Evolutionary conservation across 2,113 vertebrate genomes (phyloP), one percentile per base, ranked within the genome.

Genomic region (Balaeniceps rex): DNA sequence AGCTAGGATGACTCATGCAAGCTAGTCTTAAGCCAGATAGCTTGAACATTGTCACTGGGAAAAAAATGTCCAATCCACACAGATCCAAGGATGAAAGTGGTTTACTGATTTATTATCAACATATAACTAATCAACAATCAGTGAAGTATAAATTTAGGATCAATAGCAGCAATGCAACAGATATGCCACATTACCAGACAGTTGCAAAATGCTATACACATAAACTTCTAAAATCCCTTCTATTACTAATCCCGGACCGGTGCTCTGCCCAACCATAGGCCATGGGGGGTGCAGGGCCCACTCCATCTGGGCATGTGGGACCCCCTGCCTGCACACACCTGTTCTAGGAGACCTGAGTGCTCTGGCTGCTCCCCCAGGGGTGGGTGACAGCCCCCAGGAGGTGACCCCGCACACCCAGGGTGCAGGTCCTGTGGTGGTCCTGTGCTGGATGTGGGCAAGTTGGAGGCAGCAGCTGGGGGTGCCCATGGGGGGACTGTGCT

Each of bases 331-430:
- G 26, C n/a, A 44, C 26, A 74, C 15, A 33, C 2, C 16, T 65
- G n/a, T 10, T 29, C 14, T 13, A 38, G 47, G 31, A 75, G 51
- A 76, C 19, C 33, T 22, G 28, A 40, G 24, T 38, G 21, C 17
- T 19, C 66, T 47, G 65, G 36, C 19, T 54, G 36, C 54, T 28
- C 46, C 34, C 14, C 31, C 28, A 60, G 64, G 40, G 25, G 4
- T 16, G 14, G 14, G 5, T 34, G 7, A 34, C 7, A 54, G 49
- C 29, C 11, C 4, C 17, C 6, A 2, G 28, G 24, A 61, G 6
- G 18, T 65, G 26, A 58, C 14, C 4, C 4, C 0, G 0, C 23
- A 60, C 24, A 31, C 19, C 10, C 10, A 12, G 31, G 14, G 17
- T 29, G 34, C 42, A 40, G 24, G 18, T 52, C 7, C 8, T 4